A percentile compares a stretch with the other conserved stretches of the same genome.
phyloP scores from a whole-genome alignment of 2,797 vertebrate species.

The Botia kubotai region DNA sequence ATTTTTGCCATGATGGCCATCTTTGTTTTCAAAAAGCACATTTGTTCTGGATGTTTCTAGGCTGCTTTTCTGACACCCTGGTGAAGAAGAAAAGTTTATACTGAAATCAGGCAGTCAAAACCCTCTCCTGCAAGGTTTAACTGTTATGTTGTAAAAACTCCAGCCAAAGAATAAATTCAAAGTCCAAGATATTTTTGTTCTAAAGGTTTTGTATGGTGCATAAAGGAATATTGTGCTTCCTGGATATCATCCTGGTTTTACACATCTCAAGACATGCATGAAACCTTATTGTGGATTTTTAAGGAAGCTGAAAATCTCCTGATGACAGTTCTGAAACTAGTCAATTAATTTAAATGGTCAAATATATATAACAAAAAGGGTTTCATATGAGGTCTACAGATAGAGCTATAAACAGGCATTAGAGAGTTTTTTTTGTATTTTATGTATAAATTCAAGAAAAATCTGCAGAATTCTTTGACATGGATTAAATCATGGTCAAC shows the following conservation, averaged over 20 bases:
- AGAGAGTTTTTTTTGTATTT: too few relatives aligned
- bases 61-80: constrained; percentile 5
- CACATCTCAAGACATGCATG: constrained; percentile 23
- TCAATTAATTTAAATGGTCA: constrained; percentile 8
- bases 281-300: background rate
- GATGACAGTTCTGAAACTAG: background rate
- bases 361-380: constrained; percentile 15
- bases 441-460: too few relatives aligned
- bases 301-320: background rate
- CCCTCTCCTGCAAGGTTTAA: constrained; percentile 31
- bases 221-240: constrained; percentile 13
- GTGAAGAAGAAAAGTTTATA: constrained; percentile 14
- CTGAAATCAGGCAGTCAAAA: constrained; percentile 21
- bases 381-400: constrained; percentile 2
- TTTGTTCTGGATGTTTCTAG: constrained; percentile 19
- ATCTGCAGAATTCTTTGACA: too few relatives aligned
- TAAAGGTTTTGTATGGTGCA: background rate
- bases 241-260: constrained; percentile 5
- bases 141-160: constrained; percentile 36
- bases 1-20: constrained; percentile 17
- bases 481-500: too few relatives aligned
- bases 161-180: constrained; percentile 18
- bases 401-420: background rate
- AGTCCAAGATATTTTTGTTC: background rate
- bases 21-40: constrained; percentile 22